These are phyloP conservation scores for Amphimallon solstitiale DNA, from an alignment of 2,888 invertebrate species.

Conservation along the genomic window DNA sequence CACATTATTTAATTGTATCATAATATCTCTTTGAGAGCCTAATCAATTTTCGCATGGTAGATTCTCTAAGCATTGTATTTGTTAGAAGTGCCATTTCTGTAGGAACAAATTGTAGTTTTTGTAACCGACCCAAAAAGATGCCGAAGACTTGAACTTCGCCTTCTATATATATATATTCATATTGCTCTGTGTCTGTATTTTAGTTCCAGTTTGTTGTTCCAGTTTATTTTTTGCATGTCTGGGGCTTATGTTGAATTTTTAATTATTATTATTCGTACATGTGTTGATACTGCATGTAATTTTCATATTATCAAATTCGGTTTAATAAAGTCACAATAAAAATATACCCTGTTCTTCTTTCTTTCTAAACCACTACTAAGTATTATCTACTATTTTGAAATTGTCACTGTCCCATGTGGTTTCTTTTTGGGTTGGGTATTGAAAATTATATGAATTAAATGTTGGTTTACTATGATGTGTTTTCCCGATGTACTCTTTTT, in stretches of 20 bases:
- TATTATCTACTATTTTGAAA: too few species aligned
- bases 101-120: constrained; percentile 61
- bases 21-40: constrained; percentile 51
- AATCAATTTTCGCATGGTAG: constrained; percentile 62
- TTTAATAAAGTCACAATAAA: not conserved
- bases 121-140: constrained; percentile 64
- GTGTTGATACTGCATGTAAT: constrained; percentile 53
- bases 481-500: constrained; percentile 46
- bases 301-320: constrained; percentile 35
- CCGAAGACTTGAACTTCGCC: constrained; percentile 41
- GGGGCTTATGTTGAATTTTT: constrained; percentile 49
- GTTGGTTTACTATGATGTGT: constrained; percentile 41
- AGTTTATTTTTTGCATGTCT: constrained; percentile 55
- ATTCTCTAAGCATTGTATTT: constrained; percentile 59
- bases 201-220: constrained; percentile 52
- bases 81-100: constrained; percentile 63
- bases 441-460: constrained; percentile 29
- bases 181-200: constrained; percentile 55
- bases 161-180: constrained; percentile 28
- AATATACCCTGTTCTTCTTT: too few species aligned
- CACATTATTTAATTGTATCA: constrained; percentile 50
- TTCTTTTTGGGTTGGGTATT: constrained; percentile 62
- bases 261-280: constrained; percentile 50
- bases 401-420: constrained; percentile 15
- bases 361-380: too few species aligned